phyloP scores from a whole-genome alignment of 2,888 invertebrate genomes.

The Lithophane semibrunnea region DNA sequence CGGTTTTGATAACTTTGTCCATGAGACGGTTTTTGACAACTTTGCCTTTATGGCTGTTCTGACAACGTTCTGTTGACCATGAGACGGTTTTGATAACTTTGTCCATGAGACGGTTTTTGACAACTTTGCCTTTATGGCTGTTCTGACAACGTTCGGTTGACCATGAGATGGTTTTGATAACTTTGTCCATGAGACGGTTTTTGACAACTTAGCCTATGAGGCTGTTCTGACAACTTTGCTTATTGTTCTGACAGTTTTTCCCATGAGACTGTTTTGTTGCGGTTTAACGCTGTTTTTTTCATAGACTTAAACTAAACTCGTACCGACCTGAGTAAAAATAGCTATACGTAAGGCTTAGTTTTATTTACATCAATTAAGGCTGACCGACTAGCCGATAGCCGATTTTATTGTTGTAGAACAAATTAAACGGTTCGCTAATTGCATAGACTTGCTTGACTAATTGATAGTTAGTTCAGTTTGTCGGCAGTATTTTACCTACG shows the following conservation, averaged over 20 bases:
- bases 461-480: constrained; percentile 45
- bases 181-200: background rate
- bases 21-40: background rate
- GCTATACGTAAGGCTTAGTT: constrained; percentile 2
- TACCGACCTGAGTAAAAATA: background rate
- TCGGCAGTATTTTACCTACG: constrained; percentile 26
- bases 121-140: no score
- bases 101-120: background rate
- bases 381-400: constrained; percentile 43
- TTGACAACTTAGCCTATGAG: background rate
- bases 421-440: constrained; percentile 52
- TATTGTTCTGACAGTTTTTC: background rate
- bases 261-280: background rate
- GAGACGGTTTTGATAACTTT: background rate
- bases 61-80: background rate
- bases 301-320: background rate
- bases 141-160: no score
- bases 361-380: constrained; percentile 55
- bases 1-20: background rate
- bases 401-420: constrained; percentile 56
- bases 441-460: constrained; percentile 39
- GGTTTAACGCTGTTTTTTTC: background rate
- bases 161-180: background rate
- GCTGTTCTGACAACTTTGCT: background rate
- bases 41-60: no score